A percentile compares a stretch with the other conserved stretches of the same genome.
These are phyloP conservation scores for Drosophila recens DNA, from an alignment of 2,888 invertebrate species.

Conservation along the genomic window DNA sequence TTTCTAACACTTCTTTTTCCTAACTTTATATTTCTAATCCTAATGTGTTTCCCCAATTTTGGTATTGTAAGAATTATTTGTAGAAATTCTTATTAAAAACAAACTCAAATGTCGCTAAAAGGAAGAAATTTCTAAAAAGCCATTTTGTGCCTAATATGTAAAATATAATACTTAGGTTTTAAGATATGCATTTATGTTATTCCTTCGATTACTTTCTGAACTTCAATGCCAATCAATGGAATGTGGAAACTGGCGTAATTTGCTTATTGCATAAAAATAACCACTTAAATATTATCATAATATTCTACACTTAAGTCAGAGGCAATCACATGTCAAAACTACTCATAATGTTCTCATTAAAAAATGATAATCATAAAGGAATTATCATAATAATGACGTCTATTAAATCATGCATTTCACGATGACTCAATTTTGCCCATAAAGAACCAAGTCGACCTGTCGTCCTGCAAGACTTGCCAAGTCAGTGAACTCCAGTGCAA, in stretches of 20 bases:
- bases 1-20: too few relatives aligned
- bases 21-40: too few relatives aligned
- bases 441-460: conserved; percentile 5
- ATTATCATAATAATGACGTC: conserved; percentile 44
- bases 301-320: neutral
- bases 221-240: neutral
- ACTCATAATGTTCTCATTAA: conserved; percentile 11
- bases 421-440: conserved; percentile 56
- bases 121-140: too few relatives aligned
- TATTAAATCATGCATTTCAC: conserved; percentile 13
- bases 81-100: too few relatives aligned
- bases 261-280: neutral
- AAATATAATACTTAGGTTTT: too few relatives aligned
- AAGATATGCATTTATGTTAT: neutral
- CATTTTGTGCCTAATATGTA: too few relatives aligned
- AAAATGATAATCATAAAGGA: neutral
- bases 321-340: neutral
- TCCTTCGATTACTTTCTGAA: neutral
- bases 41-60: too few relatives aligned
- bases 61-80: too few relatives aligned
- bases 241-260: neutral
- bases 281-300: neutral
- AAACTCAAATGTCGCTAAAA: too few relatives aligned
- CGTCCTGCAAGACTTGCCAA: conserved; percentile 40
- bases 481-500: conserved; percentile 68